These are phyloP conservation scores for Cerastis rubricosa DNA, from an alignment of 2,888 invertebrate genomes.

Conservation along the genomic window DNA sequence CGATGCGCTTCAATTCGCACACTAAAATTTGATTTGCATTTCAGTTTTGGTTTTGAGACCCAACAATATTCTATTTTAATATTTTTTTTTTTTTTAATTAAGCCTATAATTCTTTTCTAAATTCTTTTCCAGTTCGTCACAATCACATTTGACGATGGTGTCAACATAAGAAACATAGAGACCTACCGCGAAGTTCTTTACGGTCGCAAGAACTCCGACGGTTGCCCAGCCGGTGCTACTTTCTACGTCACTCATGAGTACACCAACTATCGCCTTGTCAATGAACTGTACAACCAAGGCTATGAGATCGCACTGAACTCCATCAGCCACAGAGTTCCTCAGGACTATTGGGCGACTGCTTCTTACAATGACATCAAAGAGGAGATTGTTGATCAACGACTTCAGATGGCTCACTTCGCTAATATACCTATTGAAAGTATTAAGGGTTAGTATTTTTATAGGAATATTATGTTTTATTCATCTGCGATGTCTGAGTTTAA, in stretches of 20 bases:
- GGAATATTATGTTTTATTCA: background rate
- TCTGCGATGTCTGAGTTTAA: background rate
- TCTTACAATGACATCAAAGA: slow-evolving; percentile 84
- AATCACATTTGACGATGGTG: slow-evolving; percentile 92
- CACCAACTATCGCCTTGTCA: slow-evolving; percentile 92
- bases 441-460: slow-evolving; percentile 73
- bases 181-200: slow-evolving; percentile 90
- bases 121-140: slow-evolving; percentile 90
- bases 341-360: slow-evolving; percentile 91
- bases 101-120: no score
- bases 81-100: no score
- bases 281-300: slow-evolving; percentile 90
- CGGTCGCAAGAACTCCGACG: slow-evolving; percentile 91
- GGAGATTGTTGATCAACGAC: slow-evolving; percentile 92
- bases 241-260: slow-evolving; percentile 94
- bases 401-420: slow-evolving; percentile 88
- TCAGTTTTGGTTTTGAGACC: background rate
- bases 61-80: background rate
- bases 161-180: slow-evolving; percentile 89
- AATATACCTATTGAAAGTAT: slow-evolving; percentile 86
- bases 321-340: slow-evolving; percentile 90
- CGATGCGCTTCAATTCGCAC: no score
- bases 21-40: background rate
- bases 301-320: slow-evolving; percentile 94
- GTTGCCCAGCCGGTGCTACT: slow-evolving; percentile 91